Conservation (phyloP, 2,113 vertebrate genomes). For the Toxotes jaculatrix region DNA sequence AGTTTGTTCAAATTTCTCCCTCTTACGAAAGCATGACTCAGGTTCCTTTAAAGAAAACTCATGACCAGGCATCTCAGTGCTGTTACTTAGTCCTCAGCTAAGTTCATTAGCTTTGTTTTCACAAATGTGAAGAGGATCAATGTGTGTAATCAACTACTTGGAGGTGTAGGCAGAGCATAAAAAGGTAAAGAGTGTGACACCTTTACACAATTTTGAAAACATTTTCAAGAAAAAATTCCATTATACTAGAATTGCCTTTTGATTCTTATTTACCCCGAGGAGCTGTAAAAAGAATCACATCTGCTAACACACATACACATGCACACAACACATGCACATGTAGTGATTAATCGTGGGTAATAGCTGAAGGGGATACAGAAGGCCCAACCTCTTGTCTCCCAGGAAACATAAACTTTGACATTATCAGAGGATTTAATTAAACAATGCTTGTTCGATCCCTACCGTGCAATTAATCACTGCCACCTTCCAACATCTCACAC, state of each 20-base stretch:
- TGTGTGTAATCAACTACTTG: not conserved
- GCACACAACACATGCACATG: constrained; percentile 14
- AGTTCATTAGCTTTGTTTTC: not conserved
- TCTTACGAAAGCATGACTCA: not conserved
- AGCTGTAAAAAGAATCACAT: constrained; percentile 37
- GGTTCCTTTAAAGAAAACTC: not conserved
- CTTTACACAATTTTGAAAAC: constrained; percentile 1
- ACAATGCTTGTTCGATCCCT: constrained; percentile 62
- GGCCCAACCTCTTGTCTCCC: constrained; percentile 52
- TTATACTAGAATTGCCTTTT: constrained; percentile 31
- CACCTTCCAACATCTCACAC: constrained; percentile 28
- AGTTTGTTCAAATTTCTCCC: too few species aligned
- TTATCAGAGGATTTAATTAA: constrained; percentile 75
- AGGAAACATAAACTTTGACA: constrained; percentile 70
- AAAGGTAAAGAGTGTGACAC: not conserved
- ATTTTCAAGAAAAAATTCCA: constrained; percentile 14
- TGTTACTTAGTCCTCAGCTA: too few species aligned
- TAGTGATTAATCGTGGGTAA: constrained; percentile 52
- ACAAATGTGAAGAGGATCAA: not conserved
- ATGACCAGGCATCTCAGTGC: not conserved
- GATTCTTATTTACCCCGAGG: constrained; percentile 42
- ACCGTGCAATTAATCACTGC: constrained; percentile 74
- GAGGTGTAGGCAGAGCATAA: not conserved
- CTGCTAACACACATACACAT: constrained; percentile 1
- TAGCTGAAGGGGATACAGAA: constrained; percentile 40